phyloP scores from a whole-genome alignment of 2,797 vertebrate species.

The Chelidonichthys spinosus region DNA sequence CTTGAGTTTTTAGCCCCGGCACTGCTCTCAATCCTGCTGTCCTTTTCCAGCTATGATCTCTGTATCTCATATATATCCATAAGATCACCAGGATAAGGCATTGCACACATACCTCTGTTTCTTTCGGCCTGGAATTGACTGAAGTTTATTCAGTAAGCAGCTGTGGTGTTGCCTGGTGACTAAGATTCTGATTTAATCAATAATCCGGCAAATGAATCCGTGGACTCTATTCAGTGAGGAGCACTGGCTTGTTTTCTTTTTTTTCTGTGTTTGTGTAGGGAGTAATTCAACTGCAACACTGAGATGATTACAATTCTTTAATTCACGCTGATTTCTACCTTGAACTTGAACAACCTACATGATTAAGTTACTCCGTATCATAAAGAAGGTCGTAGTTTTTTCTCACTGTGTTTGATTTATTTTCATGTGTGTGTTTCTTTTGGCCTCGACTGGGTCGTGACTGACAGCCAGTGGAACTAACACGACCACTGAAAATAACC shows the following conservation, averaged over 20 bases:
- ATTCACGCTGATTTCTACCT: not conserved
- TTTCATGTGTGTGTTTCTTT: constrained; percentile 1
- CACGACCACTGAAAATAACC: not conserved
- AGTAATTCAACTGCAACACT: not conserved
- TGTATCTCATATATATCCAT: constrained; percentile 30
- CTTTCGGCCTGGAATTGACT: not conserved
- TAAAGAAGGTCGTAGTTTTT: not conserved
- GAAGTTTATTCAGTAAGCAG: constrained; percentile 39
- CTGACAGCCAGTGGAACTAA: not conserved
- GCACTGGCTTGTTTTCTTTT: not conserved
- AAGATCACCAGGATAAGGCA: not conserved
- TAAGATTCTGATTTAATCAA: constrained; percentile 45
- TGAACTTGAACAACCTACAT: constrained; percentile 15
- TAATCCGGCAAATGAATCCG: constrained; percentile 50
- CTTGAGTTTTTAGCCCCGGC: constrained; percentile 31
- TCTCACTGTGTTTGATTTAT: not conserved
- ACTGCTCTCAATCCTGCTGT: constrained; percentile 21
- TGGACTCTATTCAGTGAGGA: constrained; percentile 22
- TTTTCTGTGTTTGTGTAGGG: not conserved
- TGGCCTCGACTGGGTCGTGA: not conserved
- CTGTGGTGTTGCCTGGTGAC: constrained; percentile 44
- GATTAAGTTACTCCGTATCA: not conserved
- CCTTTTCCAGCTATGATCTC: constrained; percentile 16
- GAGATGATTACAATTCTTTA: not conserved
- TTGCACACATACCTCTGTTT: no score